Conservation (phyloP, 2,888 invertebrate species). For the Eupithecia dodoneata region DNA sequence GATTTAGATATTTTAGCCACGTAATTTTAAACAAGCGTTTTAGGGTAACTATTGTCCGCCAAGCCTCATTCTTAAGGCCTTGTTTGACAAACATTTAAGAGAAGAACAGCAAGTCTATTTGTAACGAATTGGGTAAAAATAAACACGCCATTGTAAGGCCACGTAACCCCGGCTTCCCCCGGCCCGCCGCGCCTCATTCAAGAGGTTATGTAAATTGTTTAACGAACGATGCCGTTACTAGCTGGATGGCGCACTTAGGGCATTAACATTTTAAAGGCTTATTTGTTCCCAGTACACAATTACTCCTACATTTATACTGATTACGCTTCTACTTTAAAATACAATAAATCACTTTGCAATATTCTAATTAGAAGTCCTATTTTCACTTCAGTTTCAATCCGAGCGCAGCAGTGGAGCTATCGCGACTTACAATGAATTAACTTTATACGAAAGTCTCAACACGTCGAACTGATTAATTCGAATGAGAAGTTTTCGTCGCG, state of each 20-base stretch:
- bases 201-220: slow-evolving; percentile 77
- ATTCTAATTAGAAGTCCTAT: slow-evolving; percentile 62
- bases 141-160: slow-evolving; percentile 44
- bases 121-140: slow-evolving; percentile 45
- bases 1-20: slow-evolving; percentile 6
- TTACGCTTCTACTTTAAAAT: slow-evolving; percentile 53
- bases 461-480: slow-evolving; percentile 35
- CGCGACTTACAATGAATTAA: slow-evolving; percentile 28
- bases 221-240: slow-evolving; percentile 67
- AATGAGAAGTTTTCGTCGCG: slow-evolving; percentile 32
- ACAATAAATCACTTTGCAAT: slow-evolving; percentile 55
- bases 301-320: slow-evolving; percentile 75
- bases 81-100: slow-evolving; percentile 45
- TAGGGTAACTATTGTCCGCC: slow-evolving; percentile 39
- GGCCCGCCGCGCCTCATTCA: slow-evolving; percentile 45
- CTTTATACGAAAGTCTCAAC: slow-evolving; percentile 28
- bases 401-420: slow-evolving; percentile 24
- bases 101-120: slow-evolving; percentile 42
- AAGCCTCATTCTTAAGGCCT: slow-evolving; percentile 40
- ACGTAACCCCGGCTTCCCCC: slow-evolving; percentile 34
- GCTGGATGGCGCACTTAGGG: slow-evolving; percentile 71
- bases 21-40: slow-evolving; percentile 32
- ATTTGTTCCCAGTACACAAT: slow-evolving; percentile 77
- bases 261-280: slow-evolving; percentile 77
- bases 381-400: slow-evolving; percentile 30